phyloP scores from a whole-genome alignment of 2,797 vertebrate species.

The Chelon auratus region DNA sequence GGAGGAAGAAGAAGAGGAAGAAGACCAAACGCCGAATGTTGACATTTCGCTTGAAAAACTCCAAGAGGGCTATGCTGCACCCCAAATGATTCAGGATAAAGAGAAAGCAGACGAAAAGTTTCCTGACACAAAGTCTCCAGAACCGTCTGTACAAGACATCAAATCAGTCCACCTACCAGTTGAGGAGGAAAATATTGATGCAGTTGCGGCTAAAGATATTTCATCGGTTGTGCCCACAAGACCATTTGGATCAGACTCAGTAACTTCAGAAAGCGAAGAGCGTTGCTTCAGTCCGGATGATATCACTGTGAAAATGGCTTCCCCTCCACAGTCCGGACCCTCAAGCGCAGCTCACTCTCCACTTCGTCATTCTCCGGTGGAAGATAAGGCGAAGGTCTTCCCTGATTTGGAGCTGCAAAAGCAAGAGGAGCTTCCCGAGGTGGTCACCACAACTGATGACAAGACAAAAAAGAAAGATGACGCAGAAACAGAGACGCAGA shows the following conservation, averaged over 20 bases:
- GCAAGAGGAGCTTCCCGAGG: slow-evolving; percentile 44
- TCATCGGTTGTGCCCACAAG: slow-evolving; percentile 69
- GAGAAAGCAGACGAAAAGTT: slow-evolving; percentile 59
- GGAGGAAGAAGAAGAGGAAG: slow-evolving; percentile 86
- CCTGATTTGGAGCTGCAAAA: slow-evolving; percentile 61
- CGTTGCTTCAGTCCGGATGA: slow-evolving; percentile 96
- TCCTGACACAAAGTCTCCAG: slow-evolving; percentile 50
- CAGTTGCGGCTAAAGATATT: slow-evolving; percentile 65
- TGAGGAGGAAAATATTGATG: slow-evolving; percentile 66
- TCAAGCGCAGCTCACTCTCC: slow-evolving; percentile 93
- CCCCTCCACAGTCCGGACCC: slow-evolving; percentile 92
- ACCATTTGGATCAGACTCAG: slow-evolving; percentile 81
- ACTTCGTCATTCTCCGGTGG: slow-evolving; percentile 91
- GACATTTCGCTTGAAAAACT: slow-evolving; percentile 88
- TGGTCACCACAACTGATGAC: slow-evolving; percentile 34
- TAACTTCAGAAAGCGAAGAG: slow-evolving; percentile 90
- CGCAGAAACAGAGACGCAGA: slow-evolving; percentile 41
- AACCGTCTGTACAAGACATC: slow-evolving; percentile 47
- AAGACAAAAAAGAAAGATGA: slow-evolving; percentile 55
- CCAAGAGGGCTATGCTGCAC: slow-evolving; percentile 81
- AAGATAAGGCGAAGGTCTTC: slow-evolving; percentile 86
- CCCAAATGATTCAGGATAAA: slow-evolving; percentile 71
- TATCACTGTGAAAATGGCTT: slow-evolving; percentile 97
- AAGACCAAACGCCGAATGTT: slow-evolving; percentile 86
- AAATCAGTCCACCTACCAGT: slow-evolving; percentile 69